These are phyloP conservation scores for Cotesia vestalis DNA, from an alignment of 1,140 invertebrate species.

Conservation along the genomic window DNA sequence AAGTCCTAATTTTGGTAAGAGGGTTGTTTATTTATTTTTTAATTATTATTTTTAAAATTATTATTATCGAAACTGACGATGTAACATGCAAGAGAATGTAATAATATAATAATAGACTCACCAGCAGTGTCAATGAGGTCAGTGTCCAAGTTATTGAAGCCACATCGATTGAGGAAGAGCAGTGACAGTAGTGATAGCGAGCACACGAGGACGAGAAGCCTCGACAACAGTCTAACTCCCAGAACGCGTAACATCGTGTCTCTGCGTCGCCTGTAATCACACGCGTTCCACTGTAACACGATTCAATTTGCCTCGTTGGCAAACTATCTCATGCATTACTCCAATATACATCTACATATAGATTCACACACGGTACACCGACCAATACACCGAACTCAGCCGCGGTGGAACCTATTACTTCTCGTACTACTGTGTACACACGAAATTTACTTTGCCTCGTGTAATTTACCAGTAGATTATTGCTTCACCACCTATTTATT, in stretches of 20 bases:
- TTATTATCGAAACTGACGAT: no score
- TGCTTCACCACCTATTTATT: no score
- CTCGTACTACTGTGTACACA: no score
- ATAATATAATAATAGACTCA: slow-evolving; percentile 44
- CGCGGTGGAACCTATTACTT: no score
- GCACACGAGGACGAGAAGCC: slow-evolving; percentile 68
- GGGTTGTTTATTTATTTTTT: neutral
- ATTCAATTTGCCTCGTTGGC: slow-evolving; percentile 43
- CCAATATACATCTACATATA: neutral
- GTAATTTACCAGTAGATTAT: no score
- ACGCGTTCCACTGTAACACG: slow-evolving; percentile 41
- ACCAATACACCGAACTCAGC: no score
- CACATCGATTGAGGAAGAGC: slow-evolving; percentile 68
- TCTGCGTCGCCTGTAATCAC: slow-evolving; percentile 59
- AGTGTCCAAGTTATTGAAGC: slow-evolving; percentile 61
- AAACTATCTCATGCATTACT: slow-evolving; percentile 19
- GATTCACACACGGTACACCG: no score
- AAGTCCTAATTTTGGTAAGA: neutral
- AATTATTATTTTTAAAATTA: neutral
- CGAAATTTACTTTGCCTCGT: no score
- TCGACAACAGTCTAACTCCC: slow-evolving; percentile 68
- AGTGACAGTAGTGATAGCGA: slow-evolving; percentile 67
- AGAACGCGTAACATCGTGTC: slow-evolving; percentile 65
- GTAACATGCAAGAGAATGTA: neutral
- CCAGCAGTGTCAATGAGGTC: slow-evolving; percentile 56